Evolutionary conservation across 2,113 vertebrate genomes (phyloP).

Genomic region (Anolis carolinensis): DNA sequence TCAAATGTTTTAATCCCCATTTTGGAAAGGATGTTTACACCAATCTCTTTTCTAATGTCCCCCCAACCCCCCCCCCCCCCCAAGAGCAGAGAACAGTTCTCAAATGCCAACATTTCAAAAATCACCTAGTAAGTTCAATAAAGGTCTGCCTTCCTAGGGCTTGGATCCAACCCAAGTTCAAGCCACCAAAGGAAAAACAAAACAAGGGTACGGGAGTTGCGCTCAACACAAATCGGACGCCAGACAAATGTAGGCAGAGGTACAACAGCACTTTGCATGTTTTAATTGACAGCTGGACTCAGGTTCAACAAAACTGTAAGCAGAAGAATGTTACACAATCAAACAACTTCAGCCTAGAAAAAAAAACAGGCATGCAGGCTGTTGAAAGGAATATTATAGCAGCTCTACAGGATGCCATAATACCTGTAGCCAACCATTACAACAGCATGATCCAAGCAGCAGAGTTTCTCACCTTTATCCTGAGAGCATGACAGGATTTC

Average conservation of each 20-base stretch:
- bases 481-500: conserved; percentile 87
- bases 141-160: neutral
- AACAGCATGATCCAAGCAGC: neutral
- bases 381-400: neutral
- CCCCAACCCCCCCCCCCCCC: too few relatives aligned
- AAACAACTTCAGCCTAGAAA: neutral
- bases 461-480: conserved; percentile 89
- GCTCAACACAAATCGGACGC: neutral
- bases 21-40: neutral
- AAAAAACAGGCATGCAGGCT: neutral
- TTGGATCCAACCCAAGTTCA: neutral
- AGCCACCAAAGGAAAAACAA: conserved; percentile 24
- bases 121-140: neutral
- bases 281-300: neutral
- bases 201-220: conserved; percentile 43
- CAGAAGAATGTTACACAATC: neutral
- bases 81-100: neutral
- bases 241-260: neutral
- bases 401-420: neutral
- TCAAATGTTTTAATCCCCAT: neutral
- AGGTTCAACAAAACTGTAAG: neutral
- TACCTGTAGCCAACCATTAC: neutral
- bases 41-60: neutral
- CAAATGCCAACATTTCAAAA: conserved; percentile 15
- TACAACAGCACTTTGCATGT: neutral